A percentile compares a stretch with the other conserved stretches of the same genome.
Evolutionary conservation across 2,113 vertebrate species (phyloP).

Genomic region (Brevimyrus niger): DNA sequence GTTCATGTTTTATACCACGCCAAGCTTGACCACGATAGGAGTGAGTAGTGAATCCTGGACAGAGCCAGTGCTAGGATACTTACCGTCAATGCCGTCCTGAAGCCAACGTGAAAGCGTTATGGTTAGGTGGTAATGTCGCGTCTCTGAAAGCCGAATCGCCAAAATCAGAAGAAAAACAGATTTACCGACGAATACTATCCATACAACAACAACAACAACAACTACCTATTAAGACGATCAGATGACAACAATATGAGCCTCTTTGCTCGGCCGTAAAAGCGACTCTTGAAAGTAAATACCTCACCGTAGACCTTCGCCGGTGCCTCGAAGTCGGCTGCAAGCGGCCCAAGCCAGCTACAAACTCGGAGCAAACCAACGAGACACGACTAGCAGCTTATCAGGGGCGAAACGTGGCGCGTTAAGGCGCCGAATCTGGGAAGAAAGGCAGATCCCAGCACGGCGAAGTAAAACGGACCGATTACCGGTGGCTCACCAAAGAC

Average conservation of each 20-base stretch:
- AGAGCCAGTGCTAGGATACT: background rate
- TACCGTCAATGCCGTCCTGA: background rate
- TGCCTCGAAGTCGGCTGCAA: background rate
- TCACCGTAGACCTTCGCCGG: background rate
- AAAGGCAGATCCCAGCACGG: background rate
- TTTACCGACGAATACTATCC: background rate
- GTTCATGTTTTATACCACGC: background rate
- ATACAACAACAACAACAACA: background rate
- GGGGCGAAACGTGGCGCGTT: background rate
- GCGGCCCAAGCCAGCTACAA: background rate
- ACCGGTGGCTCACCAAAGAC: background rate
- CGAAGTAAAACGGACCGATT: background rate
- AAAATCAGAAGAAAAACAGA: background rate
- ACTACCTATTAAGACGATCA: background rate
- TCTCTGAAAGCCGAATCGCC: background rate
- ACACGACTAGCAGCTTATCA: background rate
- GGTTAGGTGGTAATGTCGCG: background rate
- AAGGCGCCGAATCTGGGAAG: background rate
- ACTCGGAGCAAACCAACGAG: background rate
- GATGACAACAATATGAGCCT: background rate
- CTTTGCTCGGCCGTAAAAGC: background rate
- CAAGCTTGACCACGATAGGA: background rate
- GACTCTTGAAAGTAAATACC: background rate
- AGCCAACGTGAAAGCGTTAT: background rate
- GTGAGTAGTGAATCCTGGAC: background rate